A percentile compares a stretch with the other conserved stretches of the same genome.
Conservation (phyloP, 1,140 invertebrate species). For the Habropoda laboriosa region DNA sequence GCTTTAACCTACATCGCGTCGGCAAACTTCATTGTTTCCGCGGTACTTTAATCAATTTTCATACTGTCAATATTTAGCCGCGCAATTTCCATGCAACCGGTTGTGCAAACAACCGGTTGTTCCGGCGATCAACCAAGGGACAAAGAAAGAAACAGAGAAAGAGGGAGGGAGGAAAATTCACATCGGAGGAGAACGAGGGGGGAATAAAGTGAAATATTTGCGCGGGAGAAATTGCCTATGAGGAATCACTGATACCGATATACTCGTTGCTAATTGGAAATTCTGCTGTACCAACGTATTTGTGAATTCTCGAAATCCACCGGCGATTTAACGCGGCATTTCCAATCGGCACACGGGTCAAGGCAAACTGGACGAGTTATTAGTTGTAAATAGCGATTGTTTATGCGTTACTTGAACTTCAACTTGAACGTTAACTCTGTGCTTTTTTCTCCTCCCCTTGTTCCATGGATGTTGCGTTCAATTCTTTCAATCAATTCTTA, state of each 20-base stretch:
- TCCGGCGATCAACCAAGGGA: not conserved
- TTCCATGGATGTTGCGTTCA: no score
- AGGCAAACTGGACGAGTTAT: not conserved
- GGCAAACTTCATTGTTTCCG: constrained; percentile 26
- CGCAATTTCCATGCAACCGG: not conserved
- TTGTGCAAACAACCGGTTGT: not conserved
- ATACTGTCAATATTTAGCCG: constrained; percentile 30
- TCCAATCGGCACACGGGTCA: not conserved
- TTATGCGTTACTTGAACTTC: not conserved
- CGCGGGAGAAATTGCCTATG: not conserved
- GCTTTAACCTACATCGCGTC: not conserved
- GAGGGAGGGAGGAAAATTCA: no score
- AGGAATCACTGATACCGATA: not conserved
- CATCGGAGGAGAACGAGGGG: no score
- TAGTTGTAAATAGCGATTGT: not conserved
- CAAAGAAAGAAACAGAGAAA: not conserved
- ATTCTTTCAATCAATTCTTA: no score
- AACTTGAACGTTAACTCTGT: no score
- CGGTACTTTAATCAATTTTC: constrained; percentile 33
- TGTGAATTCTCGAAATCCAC: not conserved
- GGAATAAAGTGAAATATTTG: not conserved
- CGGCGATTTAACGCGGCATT: not conserved
- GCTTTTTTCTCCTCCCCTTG: no score
- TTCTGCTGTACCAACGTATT: not conserved
- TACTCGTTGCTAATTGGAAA: not conserved